Base-by-base conservation (phyloP, 2,113 vertebrate species). In the Theristicus caerulescens region DNA sequence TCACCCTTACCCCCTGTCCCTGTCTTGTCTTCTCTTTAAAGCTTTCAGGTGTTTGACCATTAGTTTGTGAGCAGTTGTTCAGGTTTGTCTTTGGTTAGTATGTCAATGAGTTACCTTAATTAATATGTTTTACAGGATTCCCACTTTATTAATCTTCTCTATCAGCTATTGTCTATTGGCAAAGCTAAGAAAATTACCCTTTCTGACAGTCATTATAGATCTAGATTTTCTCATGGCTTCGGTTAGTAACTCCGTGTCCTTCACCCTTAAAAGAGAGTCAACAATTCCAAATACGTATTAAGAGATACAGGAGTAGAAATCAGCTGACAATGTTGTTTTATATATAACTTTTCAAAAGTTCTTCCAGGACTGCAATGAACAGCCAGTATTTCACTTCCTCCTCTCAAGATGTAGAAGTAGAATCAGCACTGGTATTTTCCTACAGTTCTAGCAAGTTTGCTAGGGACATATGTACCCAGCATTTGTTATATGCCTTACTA, bases 1-100 rank as follows among this genome's bases (percentile, higher is more conserved):
- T 5, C 4, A 26, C 6, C 11, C 7, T 27, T 16, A 13, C 1
- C 0, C 4, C 5, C 4, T 1, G 4, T 19, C 0, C 2, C 3
- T 1, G 6, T 52, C 27, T 78, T 52, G 16, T 64, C 17, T 55
- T 62, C 46, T 36, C 7, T 34, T 88, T 51, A 46, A 88, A 61
- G 22, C 15, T 82, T 69, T 82, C 9, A 47, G 6, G 8, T 42
- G 10, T 64, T 73, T 54, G 16, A 32, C 52, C 55, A 6, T 54
- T 58, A 32, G 12, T 58, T 71, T 64, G 18, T 34, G 81, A 71
- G 32, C 17, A 71, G 29, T 52, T 54, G 8, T 87, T n/a, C 36
- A 73, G 7, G 12, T 73, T 85, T 81, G 11, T 29, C 15, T 88
- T 87, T 80, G 84, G 19, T n/a, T 32, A 27, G 9, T 32, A 29